Evolutionary conservation across 2,113 vertebrate species (phyloP).

Genomic region (Hypocryptadius cinnamomeus): DNA sequence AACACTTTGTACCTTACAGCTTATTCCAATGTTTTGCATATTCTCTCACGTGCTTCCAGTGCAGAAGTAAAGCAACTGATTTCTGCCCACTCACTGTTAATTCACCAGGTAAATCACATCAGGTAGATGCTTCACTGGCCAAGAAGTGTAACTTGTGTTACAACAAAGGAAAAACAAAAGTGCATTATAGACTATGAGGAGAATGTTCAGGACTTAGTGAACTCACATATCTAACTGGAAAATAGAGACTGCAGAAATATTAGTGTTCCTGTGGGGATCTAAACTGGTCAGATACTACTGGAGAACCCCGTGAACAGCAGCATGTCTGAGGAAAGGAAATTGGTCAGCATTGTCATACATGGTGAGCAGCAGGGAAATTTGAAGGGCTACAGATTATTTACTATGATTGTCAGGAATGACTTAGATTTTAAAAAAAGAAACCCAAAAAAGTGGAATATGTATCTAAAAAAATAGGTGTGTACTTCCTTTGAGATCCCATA

Average conservation of each 20-base stretch:
- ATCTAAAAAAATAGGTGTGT: not conserved
- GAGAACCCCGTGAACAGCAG: not conserved
- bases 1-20: not conserved
- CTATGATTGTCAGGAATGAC: not conserved
- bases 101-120: not conserved
- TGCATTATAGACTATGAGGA: not conserved
- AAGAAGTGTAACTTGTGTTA: not conserved
- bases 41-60: not conserved
- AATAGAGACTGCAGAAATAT: not conserved
- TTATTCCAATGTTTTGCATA: not conserved
- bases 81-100: not conserved
- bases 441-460: not conserved
- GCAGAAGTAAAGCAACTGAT: not conserved
- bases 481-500: not conserved
- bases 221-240: not conserved
- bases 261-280: not conserved
- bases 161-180: not conserved
- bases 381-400: not conserved
- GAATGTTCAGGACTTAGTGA: not conserved
- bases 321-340: not conserved
- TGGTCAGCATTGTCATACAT: not conserved
- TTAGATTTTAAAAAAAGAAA: not conserved
- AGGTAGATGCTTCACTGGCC: constrained; percentile 6
- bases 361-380: not conserved
- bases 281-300: not conserved